Percentiles rank a stretch among this genome's conserved stretches.
phyloP scores from a whole-genome alignment of 1,140 invertebrate species.

The Scylla paramamosain region DNA sequence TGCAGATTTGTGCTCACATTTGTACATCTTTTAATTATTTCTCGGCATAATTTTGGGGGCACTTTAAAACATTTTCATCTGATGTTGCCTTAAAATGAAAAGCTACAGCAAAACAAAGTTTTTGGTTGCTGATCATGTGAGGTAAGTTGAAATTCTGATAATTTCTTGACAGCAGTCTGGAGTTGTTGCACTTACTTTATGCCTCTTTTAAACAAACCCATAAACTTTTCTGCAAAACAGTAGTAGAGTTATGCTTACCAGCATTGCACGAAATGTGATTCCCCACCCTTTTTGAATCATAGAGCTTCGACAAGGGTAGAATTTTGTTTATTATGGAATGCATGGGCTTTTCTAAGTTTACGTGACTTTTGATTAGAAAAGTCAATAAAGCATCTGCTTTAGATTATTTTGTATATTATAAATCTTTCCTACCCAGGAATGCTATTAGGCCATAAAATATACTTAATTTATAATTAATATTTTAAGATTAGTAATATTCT shows the following conservation, averaged over 20 bases:
- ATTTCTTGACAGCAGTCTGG: not conserved
- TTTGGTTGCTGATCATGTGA: not conserved
- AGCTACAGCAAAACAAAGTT: not conserved
- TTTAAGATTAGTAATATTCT: no score
- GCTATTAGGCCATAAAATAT: no score
- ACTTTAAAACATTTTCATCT: no score
- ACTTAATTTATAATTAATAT: no score
- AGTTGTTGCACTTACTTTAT: not conserved
- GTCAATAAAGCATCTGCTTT: not conserved
- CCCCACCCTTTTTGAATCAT: constrained; percentile 9
- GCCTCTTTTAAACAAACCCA: not conserved
- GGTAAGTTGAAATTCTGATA: not conserved
- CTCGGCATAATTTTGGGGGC: not conserved
- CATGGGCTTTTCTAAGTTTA: constrained; percentile 65
- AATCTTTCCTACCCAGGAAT: not conserved
- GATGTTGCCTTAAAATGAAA: not conserved
- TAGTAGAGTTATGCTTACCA: not conserved
- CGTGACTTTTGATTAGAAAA: constrained; percentile 22
- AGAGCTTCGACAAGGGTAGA: constrained; percentile 72
- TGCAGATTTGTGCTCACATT: no score
- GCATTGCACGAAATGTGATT: not conserved
- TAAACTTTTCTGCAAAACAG: not conserved
- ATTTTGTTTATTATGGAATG: constrained; percentile 44
- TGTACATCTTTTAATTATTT: no score
- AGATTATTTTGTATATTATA: not conserved